Conservation (phyloP, 2,797 vertebrate genomes). For the Dendrocincla fuliginosa region DNA sequence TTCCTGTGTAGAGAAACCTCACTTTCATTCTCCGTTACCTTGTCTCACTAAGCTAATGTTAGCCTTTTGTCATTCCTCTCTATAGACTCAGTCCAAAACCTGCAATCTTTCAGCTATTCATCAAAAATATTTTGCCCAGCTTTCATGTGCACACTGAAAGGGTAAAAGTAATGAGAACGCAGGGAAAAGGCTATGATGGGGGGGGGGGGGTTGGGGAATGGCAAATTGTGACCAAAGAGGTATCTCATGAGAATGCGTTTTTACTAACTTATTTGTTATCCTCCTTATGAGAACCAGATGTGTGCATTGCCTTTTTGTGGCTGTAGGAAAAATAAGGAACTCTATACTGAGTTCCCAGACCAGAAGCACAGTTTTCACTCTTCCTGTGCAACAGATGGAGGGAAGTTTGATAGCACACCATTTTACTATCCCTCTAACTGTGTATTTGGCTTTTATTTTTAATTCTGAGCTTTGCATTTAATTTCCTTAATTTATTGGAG, state of each 20-base stretch:
- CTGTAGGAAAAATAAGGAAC: neutral
- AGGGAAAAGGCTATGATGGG: neutral
- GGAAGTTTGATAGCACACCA: neutral
- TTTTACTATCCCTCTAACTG: neutral
- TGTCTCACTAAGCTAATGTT: neutral
- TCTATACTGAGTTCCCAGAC: neutral
- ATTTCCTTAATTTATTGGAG: neutral
- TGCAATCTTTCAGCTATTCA: neutral
- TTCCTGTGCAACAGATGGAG: neutral
- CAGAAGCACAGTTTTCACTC: neutral
- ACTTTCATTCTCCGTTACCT: neutral
- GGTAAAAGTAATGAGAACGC: neutral
- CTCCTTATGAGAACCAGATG: constrained; percentile 12
- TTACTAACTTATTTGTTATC: neutral
- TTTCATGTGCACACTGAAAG: neutral
- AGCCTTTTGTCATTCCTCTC: neutral
- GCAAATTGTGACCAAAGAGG: neutral
- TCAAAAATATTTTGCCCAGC: neutral
- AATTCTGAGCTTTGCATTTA: neutral
- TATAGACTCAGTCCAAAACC: neutral
- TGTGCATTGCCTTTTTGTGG: neutral
- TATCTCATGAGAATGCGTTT: neutral
- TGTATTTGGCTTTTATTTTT: neutral
- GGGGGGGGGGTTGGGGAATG: neutral
- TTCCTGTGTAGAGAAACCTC: neutral